phyloP scores from a whole-genome alignment of 2,888 invertebrate species.

The Dynastes grantii region DNA sequence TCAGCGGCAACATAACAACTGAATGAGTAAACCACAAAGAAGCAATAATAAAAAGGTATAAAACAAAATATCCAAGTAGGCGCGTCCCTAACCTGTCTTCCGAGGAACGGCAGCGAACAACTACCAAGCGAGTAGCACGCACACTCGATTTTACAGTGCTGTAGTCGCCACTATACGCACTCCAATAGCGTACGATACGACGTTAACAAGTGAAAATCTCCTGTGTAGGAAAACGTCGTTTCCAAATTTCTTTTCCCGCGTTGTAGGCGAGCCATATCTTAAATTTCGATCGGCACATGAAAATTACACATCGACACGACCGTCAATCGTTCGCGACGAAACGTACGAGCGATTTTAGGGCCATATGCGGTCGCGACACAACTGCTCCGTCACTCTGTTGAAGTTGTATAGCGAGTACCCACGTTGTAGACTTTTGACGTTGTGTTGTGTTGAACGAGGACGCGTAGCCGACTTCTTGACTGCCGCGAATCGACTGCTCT shows the following conservation, averaged over 20 bases:
- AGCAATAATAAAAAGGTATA: slow-evolving; percentile 12
- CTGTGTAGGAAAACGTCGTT: neutral
- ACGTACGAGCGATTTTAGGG: slow-evolving; percentile 62
- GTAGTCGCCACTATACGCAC: slow-evolving; percentile 20
- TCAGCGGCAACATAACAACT: slow-evolving; percentile 15
- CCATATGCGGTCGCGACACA: slow-evolving; percentile 61
- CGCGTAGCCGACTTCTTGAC: slow-evolving; percentile 62
- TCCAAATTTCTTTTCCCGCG: neutral
- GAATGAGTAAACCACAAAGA: slow-evolving; percentile 24
- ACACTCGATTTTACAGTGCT: slow-evolving; percentile 34
- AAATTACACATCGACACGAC: slow-evolving; percentile 52
- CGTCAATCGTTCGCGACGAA: slow-evolving; percentile 57
- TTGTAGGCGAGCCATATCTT: slow-evolving; percentile 9
- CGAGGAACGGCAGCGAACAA: slow-evolving; percentile 13
- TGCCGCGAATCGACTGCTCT: slow-evolving; percentile 52
- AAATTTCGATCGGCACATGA: slow-evolving; percentile 18
- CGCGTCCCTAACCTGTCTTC: slow-evolving; percentile 44
- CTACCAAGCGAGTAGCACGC: slow-evolving; percentile 37
- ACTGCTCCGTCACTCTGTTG: slow-evolving; percentile 50
- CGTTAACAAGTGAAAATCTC: slow-evolving; percentile 14
- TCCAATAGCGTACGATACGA: neutral
- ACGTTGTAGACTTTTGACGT: slow-evolving; percentile 60
- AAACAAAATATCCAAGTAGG: slow-evolving; percentile 26
- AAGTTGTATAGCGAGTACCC: slow-evolving; percentile 54
- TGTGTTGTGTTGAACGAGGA: slow-evolving; percentile 59